Conservation (phyloP, 2,888 invertebrate genomes). For the Capitulum mitella region DNA sequence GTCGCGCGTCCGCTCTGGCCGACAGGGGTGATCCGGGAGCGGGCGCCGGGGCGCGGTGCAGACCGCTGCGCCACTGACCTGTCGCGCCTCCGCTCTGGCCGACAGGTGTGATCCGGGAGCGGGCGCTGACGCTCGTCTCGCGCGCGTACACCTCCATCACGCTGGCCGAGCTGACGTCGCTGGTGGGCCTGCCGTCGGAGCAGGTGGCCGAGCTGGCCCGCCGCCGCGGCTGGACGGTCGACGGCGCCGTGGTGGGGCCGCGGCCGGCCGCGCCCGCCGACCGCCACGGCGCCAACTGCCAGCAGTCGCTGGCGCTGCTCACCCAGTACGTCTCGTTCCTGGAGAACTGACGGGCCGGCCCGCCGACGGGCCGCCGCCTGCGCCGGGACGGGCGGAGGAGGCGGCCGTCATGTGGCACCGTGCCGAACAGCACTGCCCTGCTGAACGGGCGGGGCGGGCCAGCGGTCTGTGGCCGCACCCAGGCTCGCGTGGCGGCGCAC, state of each 20-base stretch:
- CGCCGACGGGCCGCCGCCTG: no score
- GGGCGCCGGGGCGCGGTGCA: no score
- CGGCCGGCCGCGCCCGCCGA: constrained; percentile 37
- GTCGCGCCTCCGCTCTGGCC: constrained; percentile 31
- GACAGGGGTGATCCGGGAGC: no score
- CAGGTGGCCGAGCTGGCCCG: constrained; percentile 53
- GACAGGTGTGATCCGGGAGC: constrained; percentile 65
- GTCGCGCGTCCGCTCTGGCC: no score
- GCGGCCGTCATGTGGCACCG: no score
- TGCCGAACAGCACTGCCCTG: no score
- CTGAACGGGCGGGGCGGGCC: no score
- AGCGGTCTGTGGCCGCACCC: no score
- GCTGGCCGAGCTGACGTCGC: constrained; percentile 63
- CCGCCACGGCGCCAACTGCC: constrained; percentile 46
- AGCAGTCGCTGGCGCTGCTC: neutral
- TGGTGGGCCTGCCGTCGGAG: constrained; percentile 67
- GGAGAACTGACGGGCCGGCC: neutral
- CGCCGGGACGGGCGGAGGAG: no score
- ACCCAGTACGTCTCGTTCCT: neutral
- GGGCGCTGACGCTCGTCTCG: constrained; percentile 68
- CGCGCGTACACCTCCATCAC: constrained; percentile 81
- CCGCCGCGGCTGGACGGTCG: constrained; percentile 63
- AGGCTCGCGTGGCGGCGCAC: no score
- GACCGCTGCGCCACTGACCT: no score
- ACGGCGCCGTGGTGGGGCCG: constrained; percentile 41